Percentiles rank a stretch among this genome's conserved stretches.
phyloP scores from a whole-genome alignment of 2,888 invertebrate species.

The Herminia tarsipennalis region DNA sequence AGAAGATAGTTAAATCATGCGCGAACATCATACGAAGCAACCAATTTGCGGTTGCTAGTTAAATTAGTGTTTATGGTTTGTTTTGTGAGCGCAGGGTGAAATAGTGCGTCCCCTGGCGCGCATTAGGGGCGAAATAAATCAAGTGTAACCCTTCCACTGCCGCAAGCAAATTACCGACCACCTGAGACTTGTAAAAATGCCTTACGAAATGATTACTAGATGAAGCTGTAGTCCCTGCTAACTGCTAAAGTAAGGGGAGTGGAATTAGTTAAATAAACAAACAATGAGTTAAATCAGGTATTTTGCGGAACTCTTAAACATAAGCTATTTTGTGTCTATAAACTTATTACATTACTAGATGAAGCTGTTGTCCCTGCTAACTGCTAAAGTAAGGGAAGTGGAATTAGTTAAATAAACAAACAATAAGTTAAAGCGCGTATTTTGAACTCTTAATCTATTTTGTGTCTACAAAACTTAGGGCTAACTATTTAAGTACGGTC shows the following conservation, averaged over 20 bases:
- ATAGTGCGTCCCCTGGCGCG: constrained; percentile 75
- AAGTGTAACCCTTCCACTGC: constrained; percentile 76
- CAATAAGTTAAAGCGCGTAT: no score
- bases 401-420: constrained; percentile 13
- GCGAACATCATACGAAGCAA: constrained; percentile 41
- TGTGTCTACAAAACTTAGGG: neutral
- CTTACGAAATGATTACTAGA: constrained; percentile 67
- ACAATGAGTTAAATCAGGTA: no score
- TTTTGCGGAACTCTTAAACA: no score
- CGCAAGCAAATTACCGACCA: constrained; percentile 80
- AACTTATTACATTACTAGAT: constrained; percentile 62
- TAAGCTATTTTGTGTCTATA: no score
- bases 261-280: constrained; percentile 14
- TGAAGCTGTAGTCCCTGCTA: constrained; percentile 41
- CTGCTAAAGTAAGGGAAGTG: constrained; percentile 45
- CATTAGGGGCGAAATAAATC: constrained; percentile 77
- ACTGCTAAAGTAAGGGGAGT: constrained; percentile 45
- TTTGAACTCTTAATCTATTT: no score
- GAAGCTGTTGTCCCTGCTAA: constrained; percentile 41
- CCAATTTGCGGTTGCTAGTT: constrained; percentile 60
- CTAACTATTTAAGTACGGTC: neutral
- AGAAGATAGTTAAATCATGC: constrained; percentile 44
- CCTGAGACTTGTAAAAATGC: constrained; percentile 83
- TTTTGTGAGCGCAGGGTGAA: constrained; percentile 55
- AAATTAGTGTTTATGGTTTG: constrained; percentile 70